Conservation (phyloP, 2,888 invertebrate species). For the Acronicta psi region DNA sequence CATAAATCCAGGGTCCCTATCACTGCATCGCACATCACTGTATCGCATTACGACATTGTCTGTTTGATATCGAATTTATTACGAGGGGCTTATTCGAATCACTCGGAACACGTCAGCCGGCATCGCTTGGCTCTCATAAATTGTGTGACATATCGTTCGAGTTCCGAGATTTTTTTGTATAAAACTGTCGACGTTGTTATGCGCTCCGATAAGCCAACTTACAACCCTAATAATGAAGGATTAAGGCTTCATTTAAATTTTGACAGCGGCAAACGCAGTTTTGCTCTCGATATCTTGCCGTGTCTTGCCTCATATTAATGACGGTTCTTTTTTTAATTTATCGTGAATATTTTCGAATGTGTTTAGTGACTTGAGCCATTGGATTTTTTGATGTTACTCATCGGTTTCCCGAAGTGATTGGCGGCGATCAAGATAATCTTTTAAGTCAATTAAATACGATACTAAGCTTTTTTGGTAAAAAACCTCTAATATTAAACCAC, state of each 20-base stretch:
- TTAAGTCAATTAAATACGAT: slow-evolving; percentile 60
- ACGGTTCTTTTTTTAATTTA: slow-evolving; percentile 80
- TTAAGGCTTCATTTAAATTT: slow-evolving; percentile 64
- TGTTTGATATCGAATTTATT: slow-evolving; percentile 85
- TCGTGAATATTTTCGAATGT: slow-evolving; percentile 74
- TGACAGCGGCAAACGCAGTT: slow-evolving; percentile 47
- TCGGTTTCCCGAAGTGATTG: slow-evolving; percentile 65
- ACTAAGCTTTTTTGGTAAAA: slow-evolving; percentile 48
- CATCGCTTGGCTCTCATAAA: slow-evolving; percentile 80
- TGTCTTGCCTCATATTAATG: slow-evolving; percentile 81
- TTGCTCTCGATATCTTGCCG: slow-evolving; percentile 72
- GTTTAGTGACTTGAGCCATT: slow-evolving; percentile 61
- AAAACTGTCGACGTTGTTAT: slow-evolving; percentile 60
- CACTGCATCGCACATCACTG: slow-evolving; percentile 77
- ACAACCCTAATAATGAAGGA: slow-evolving; percentile 58
- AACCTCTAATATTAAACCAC: slow-evolving; percentile 44
- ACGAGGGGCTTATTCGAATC: slow-evolving; percentile 77
- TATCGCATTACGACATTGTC: slow-evolving; percentile 85
- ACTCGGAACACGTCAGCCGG: slow-evolving; percentile 79
- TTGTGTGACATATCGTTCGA: slow-evolving; percentile 83
- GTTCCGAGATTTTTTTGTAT: slow-evolving; percentile 78
- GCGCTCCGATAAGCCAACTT: slow-evolving; percentile 49
- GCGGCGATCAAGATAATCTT: slow-evolving; percentile 62
- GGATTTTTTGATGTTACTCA: slow-evolving; percentile 66
- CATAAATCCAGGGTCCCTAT: slow-evolving; percentile 80